Conservation (phyloP, 2,797 vertebrate species). For the Emydoidea blandingii region DNA sequence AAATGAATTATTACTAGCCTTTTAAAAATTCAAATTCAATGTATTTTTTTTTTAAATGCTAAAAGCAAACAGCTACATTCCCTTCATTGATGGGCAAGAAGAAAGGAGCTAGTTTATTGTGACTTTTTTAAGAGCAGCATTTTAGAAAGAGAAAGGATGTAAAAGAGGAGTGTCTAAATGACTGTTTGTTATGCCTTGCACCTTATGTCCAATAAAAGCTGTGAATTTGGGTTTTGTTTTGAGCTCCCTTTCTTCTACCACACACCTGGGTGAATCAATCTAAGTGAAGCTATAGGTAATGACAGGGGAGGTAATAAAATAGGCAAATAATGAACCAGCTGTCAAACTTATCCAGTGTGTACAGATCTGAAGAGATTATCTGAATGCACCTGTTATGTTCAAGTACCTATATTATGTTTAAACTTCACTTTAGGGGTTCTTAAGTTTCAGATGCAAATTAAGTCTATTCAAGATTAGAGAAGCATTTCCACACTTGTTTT, state of each 20-base stretch:
- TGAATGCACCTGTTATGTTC: conserved; percentile 16
- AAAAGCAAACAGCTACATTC: background rate
- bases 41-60: background rate
- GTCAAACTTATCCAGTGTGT: background rate
- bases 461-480: background rate
- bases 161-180: background rate
- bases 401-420: background rate
- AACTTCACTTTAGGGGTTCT: background rate
- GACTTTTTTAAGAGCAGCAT: background rate
- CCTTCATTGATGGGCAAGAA: background rate
- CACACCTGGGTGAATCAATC: conserved; percentile 11
- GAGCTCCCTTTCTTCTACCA: background rate
- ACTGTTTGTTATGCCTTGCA: background rate
- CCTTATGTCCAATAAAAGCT: background rate
- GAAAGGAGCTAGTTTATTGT: background rate
- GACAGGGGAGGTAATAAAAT: background rate
- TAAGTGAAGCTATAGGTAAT: background rate
- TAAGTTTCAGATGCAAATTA: conserved; percentile 24
- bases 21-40: background rate
- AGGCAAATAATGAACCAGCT: conserved; percentile 11
- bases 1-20: background rate
- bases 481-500: background rate
- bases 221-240: background rate
- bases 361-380: background rate
- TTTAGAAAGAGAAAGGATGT: background rate